Conservation (phyloP, 2,888 invertebrate genomes). For the Lasioglossum lativentre region DNA sequence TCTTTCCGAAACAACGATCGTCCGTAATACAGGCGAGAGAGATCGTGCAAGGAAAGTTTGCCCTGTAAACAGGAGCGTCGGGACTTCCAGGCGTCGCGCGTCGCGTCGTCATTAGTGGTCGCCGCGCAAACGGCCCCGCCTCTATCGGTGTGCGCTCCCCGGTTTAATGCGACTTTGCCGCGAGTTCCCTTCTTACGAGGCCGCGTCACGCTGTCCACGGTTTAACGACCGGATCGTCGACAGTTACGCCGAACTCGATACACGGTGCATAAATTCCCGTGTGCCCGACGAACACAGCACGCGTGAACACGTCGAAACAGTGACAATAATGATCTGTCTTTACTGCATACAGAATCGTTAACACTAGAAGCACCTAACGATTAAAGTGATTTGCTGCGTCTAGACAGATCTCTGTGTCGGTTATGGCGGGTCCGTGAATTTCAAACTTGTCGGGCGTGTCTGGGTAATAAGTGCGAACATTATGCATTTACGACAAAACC, state of each 20-base stretch:
- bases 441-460: not conserved
- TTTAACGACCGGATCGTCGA: constrained; percentile 42
- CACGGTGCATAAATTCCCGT: not conserved
- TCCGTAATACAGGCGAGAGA: constrained; percentile 30
- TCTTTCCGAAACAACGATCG: constrained; percentile 56
- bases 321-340: constrained; percentile 1
- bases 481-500: not conserved
- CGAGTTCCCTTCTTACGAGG: constrained; percentile 44
- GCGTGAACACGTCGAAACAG: not conserved
- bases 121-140: constrained; percentile 72
- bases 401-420: not conserved
- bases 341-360: not conserved
- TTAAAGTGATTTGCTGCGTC: not conserved
- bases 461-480: not conserved
- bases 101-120: constrained; percentile 78
- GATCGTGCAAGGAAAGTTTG: constrained; percentile 73
- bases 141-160: constrained; percentile 10
- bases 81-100: constrained; percentile 66
- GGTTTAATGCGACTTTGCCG: constrained; percentile 38
- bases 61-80: constrained; percentile 80
- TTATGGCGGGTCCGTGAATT: not conserved
- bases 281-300: not conserved
- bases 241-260: not conserved
- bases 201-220: constrained; percentile 18
- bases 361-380: not conserved